Conservation (phyloP, 2,797 vertebrate species). For the Manis pentadactyla region DNA sequence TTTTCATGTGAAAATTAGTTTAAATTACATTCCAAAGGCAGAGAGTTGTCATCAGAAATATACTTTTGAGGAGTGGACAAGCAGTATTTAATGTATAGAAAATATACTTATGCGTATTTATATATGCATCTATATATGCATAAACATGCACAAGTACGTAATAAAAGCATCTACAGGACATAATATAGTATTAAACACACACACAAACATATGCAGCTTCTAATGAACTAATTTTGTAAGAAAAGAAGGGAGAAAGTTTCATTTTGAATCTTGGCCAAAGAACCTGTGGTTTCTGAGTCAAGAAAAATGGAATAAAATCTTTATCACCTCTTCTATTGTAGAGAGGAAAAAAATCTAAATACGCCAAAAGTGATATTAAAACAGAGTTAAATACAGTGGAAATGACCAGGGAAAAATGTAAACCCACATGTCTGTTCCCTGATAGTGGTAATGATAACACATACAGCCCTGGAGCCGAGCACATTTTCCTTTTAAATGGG, state of each 20-base stretch:
- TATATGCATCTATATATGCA: not conserved
- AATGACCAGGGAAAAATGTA: not conserved
- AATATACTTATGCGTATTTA: not conserved
- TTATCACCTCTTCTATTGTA: not conserved
- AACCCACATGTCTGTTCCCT: not conserved
- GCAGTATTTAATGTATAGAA: not conserved
- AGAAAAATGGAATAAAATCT: not conserved
- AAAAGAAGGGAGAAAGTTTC: not conserved
- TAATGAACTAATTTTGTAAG: not conserved
- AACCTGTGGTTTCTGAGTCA: not conserved
- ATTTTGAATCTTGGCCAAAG: not conserved
- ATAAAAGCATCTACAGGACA: not conserved
- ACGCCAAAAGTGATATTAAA: not conserved
- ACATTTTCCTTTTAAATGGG: not conserved
- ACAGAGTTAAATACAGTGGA: not conserved
- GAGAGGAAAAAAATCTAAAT: not conserved
- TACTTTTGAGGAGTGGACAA: not conserved
- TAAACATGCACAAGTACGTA: not conserved
- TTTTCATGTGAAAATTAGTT: slow-evolving; percentile 33
- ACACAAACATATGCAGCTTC: not conserved
- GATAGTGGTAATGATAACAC: not conserved
- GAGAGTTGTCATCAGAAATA: not conserved
- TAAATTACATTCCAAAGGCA: slow-evolving; percentile 12
- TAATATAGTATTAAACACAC: not conserved
- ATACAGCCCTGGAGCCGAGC: not conserved